Evolutionary conservation across 2,113 vertebrate genomes (phyloP).

Genomic region (Megaceryle maxima): DNA sequence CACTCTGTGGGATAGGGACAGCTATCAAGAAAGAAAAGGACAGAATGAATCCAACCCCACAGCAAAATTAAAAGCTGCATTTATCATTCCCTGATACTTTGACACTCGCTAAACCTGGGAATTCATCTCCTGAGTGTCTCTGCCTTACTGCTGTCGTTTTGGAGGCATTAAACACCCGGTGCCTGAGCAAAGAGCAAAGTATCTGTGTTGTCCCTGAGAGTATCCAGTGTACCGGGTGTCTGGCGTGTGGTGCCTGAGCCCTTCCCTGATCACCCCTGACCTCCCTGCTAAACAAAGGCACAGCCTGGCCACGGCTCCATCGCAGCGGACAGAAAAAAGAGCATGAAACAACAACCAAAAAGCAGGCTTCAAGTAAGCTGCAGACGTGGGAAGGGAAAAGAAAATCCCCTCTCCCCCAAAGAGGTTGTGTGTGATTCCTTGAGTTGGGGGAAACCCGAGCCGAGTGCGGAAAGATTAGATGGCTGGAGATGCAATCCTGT

Average conservation of each 20-base stretch:
- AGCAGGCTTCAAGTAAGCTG: neutral
- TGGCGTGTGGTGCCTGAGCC: neutral
- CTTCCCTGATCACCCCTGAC: neutral
- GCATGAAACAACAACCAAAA: neutral
- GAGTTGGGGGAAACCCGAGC: constrained; percentile 16
- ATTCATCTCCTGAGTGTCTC: neutral
- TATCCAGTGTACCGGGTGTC: constrained; percentile 24
- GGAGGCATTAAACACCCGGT: neutral
- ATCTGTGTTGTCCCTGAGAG: neutral
- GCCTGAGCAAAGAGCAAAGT: neutral
- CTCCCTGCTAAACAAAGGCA: neutral
- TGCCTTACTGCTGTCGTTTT: constrained; percentile 30
- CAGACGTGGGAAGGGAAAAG: neutral
- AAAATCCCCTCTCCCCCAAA: constrained; percentile 21
- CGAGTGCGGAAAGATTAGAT: neutral
- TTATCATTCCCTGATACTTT: neutral
- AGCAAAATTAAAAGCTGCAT: neutral
- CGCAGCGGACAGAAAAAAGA: neutral
- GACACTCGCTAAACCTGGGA: neutral
- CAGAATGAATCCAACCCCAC: neutral
- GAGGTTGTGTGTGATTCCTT: constrained; percentile 27
- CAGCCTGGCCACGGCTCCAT: neutral
- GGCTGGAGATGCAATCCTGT: constrained; percentile 20
- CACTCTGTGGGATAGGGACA: fast-evolving
- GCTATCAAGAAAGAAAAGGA: neutral